A percentile compares a stretch with the other conserved stretches of the same genome.
Evolutionary conservation across 2,888 invertebrate species (phyloP).

Genomic region (Luffia ferchaultella): DNA sequence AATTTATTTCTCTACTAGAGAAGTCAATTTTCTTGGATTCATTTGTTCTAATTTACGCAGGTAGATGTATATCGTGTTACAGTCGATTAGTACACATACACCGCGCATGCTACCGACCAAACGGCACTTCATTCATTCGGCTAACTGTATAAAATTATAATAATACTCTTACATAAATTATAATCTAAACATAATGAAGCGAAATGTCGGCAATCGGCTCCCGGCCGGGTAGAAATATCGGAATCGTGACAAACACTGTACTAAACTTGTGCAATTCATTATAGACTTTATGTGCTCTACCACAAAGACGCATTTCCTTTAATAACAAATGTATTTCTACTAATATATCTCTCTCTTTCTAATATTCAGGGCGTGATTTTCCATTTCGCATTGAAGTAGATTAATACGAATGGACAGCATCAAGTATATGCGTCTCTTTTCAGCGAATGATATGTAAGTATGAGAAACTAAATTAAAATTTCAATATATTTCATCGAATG

Average conservation of each 20-base stretch:
- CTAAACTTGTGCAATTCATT: neutral
- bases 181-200: slow-evolving; percentile 5
- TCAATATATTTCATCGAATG: no score
- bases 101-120: neutral
- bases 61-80: neutral
- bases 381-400: neutral
- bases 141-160: neutral
- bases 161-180: neutral
- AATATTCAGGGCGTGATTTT: neutral
- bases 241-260: slow-evolving; percentile 40
- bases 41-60: no score
- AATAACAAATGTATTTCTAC: neutral
- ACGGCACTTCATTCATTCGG: neutral
- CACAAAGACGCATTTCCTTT: neutral
- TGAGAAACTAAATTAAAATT: no score
- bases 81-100: neutral
- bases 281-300: neutral
- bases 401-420: neutral
- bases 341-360: slow-evolving; percentile 1
- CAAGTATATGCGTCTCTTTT: neutral
- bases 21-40: no score
- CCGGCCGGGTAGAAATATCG: slow-evolving; percentile 29
- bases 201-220: slow-evolving; percentile 4
- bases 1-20: no score
- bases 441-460: neutral